Evolutionary conservation across 2,888 invertebrate genomes (phyloP).

Genomic region (Anticlea derivata): DNA sequence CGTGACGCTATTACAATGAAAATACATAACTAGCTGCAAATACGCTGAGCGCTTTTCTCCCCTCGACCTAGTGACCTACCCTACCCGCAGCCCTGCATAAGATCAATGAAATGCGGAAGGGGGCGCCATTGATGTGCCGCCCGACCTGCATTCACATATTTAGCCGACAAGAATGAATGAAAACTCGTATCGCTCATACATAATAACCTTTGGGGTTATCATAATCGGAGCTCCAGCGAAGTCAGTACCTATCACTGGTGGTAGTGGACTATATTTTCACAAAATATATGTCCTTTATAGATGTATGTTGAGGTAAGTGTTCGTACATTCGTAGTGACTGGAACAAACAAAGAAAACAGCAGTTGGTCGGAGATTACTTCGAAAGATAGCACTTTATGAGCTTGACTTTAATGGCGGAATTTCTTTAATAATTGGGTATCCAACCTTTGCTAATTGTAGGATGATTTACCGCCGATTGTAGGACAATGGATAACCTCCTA

Average conservation of each 20-base stretch:
- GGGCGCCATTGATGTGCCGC: conserved; percentile 52
- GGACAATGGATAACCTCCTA: too few species aligned
- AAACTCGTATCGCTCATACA: conserved; percentile 41
- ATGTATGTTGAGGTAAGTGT: not conserved
- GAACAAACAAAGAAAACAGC: too few species aligned
- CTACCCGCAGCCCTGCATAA: conserved; percentile 48
- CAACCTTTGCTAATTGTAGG: too few species aligned
- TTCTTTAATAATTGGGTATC: too few species aligned
- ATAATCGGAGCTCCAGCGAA: conserved; percentile 7
- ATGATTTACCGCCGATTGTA: too few species aligned
- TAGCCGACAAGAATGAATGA: conserved; percentile 54
- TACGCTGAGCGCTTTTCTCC: conserved; percentile 37
- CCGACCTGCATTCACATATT: conserved; percentile 56
- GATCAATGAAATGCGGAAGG: conserved; percentile 67
- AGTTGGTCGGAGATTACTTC: too few species aligned
- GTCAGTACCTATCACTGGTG: conserved; percentile 1
- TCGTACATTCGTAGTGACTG: too few species aligned
- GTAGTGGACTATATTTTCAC: not conserved
- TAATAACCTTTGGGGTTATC: conserved; percentile 33
- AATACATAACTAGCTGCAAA: not conserved
- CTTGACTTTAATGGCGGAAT: too few species aligned
- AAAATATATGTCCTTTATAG: conserved; percentile 1
- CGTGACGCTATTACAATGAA: not conserved
- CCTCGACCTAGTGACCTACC: conserved; percentile 70
- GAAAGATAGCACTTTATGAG: too few species aligned